Conservation (phyloP, 2,888 invertebrate genomes). For the Meteorus cinctellus region DNA sequence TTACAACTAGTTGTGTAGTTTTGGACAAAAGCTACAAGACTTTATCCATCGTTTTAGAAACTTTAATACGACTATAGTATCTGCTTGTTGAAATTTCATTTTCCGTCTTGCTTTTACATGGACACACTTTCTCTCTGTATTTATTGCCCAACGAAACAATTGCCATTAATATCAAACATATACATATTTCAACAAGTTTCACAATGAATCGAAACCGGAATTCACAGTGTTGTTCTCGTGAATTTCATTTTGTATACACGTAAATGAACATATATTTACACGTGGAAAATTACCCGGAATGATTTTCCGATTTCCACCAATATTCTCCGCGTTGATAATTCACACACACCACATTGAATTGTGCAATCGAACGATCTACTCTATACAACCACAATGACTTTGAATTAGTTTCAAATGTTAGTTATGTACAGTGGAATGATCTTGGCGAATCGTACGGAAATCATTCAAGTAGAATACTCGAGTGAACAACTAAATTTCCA, state of each 20-base stretch:
- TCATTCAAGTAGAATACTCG: neutral
- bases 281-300: neutral
- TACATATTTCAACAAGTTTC: neutral
- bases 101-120: neutral
- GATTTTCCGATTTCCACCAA: conserved; percentile 5
- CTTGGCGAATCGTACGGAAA: neutral
- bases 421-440: neutral
- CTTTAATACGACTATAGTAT: conserved; percentile 49
- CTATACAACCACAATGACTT: conserved; percentile 2
- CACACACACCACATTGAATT: neutral
- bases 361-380: neutral
- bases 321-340: neutral
- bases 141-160: conserved; percentile 22
- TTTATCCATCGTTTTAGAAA: conserved; percentile 50
- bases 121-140: conserved; percentile 10
- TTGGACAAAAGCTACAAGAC: conserved; percentile 43
- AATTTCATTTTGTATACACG: neutral
- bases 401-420: conserved; percentile 17
- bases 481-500: conserved; percentile 3
- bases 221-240: neutral
- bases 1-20: conserved; percentile 34
- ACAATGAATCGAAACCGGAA: neutral
- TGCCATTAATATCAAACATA: conserved; percentile 18
- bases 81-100: conserved; percentile 5
- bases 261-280: neutral